phyloP scores from a whole-genome alignment of 2,888 invertebrate genomes.

The Mythimna pallens region DNA sequence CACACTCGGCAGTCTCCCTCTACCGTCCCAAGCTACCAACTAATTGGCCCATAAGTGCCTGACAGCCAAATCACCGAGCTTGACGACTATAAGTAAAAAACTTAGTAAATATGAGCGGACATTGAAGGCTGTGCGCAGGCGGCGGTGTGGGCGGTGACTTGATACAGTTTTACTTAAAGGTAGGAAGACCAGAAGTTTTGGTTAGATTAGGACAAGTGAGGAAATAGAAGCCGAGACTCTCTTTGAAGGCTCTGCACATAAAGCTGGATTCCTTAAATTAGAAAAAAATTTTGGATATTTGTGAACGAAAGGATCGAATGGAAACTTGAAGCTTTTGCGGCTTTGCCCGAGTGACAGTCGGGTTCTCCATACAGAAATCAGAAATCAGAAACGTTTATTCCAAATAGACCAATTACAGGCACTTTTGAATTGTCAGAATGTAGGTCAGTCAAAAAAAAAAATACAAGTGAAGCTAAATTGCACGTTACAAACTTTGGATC shows the following conservation, averaged over 20 bases:
- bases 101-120: slow-evolving; percentile 52
- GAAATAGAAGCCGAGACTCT: background rate
- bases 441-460: no score
- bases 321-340: no score
- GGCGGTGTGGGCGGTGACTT: slow-evolving; percentile 53
- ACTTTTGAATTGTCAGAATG: no score
- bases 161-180: slow-evolving; percentile 63
- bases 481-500: no score
- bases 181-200: slow-evolving; percentile 21
- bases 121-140: slow-evolving; percentile 59
- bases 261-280: background rate
- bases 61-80: slow-evolving; percentile 30
- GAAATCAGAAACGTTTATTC: no score
- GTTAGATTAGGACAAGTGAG: slow-evolving; percentile 10
- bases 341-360: no score
- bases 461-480: no score
- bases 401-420: no score
- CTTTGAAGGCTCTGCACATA: background rate
- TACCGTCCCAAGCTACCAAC: background rate
- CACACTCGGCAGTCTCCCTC: background rate
- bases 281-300: no score
- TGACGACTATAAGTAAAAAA: slow-evolving; percentile 42
- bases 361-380: no score
- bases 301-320: no score
- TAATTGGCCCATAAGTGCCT: slow-evolving; percentile 27